Percentiles rank a stretch among this genome's conserved stretches.
phyloP scores from a whole-genome alignment of 2,113 vertebrate genomes.

The Xerus inauris region DNA sequence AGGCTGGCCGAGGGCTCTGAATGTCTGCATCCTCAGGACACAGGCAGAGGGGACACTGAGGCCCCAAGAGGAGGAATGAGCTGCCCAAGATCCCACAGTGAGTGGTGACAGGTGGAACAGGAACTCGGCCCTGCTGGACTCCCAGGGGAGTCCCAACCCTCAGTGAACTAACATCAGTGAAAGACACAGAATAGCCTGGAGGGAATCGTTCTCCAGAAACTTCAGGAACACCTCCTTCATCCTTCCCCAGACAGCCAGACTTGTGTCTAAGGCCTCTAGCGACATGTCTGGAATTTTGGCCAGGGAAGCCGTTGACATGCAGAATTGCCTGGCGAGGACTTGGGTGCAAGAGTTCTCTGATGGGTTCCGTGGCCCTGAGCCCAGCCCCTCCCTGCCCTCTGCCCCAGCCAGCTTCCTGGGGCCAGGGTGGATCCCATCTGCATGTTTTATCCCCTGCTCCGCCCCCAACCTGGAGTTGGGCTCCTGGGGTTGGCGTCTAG shows the following conservation, averaged over 20 bases:
- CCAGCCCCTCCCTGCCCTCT: not conserved
- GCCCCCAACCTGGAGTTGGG: not conserved
- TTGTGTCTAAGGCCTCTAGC: not conserved
- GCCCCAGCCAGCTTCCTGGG: conserved; percentile 20
- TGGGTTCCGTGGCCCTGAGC: conserved; percentile 8
- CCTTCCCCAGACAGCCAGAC: not conserved
- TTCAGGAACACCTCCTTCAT: not conserved
- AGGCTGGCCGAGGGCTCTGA: not conserved
- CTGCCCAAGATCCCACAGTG: not conserved
- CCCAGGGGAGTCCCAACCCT: not conserved
- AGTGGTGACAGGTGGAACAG: not conserved
- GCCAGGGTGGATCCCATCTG: not conserved
- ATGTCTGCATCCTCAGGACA: not conserved
- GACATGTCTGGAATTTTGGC: not conserved
- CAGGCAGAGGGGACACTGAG: not conserved
- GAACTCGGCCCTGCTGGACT: not conserved
- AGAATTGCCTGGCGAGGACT: conserved; percentile 1
- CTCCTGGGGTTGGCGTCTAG: conserved; percentile 76
- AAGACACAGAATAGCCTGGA: not conserved
- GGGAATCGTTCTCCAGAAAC: not conserved
- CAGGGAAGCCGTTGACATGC: conserved; percentile 44
- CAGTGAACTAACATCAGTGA: not conserved
- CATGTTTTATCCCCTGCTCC: conserved; percentile 32
- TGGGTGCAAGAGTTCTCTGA: conserved; percentile 44
- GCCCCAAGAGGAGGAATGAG: not conserved